Percentiles rank a stretch among this genome's conserved stretches.
These are phyloP conservation scores for Anastrepha obliqua DNA, from an alignment of 1,140 invertebrate species.

Conservation along the genomic window DNA sequence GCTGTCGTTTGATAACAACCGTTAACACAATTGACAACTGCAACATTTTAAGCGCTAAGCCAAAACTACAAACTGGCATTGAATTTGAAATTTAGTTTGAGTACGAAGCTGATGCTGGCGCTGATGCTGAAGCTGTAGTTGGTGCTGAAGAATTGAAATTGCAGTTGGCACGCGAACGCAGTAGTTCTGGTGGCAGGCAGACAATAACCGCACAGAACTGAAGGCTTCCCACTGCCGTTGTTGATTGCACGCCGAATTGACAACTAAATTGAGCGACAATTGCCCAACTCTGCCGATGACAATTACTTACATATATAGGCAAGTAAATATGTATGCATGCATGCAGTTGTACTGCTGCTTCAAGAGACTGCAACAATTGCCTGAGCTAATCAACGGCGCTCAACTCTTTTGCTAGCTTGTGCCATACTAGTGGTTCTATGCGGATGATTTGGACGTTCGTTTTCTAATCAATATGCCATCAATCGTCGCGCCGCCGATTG, in stretches of 20 bases:
- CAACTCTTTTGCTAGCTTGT: conserved; percentile 5
- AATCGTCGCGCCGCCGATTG: conserved; percentile 49
- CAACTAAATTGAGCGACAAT: conserved; percentile 35
- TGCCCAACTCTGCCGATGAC: background rate
- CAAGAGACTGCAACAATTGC: background rate
- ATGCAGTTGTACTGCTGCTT: background rate
- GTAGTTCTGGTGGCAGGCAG: background rate
- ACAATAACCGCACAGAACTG: background rate
- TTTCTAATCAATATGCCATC: conserved; percentile 50
- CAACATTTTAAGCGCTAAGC: background rate
- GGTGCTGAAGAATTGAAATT: background rate
- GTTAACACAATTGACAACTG: conserved; percentile 47
- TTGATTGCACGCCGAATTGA: background rate
- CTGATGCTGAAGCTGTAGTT: background rate
- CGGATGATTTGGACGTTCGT: conserved; percentile 13
- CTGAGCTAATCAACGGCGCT: conserved; percentile 14
- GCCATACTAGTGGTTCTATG: background rate
- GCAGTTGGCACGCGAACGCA: conserved; percentile 22
- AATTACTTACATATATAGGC: background rate
- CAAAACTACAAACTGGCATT: background rate
- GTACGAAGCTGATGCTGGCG: background rate
- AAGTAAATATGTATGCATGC: background rate
- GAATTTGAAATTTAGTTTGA: conserved; percentile 35
- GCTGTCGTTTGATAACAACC: conserved; percentile 29
- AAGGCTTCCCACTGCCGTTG: conserved; percentile 36